Conservation (phyloP, 2,797 vertebrate genomes). For the Spheniscus humboldti region DNA sequence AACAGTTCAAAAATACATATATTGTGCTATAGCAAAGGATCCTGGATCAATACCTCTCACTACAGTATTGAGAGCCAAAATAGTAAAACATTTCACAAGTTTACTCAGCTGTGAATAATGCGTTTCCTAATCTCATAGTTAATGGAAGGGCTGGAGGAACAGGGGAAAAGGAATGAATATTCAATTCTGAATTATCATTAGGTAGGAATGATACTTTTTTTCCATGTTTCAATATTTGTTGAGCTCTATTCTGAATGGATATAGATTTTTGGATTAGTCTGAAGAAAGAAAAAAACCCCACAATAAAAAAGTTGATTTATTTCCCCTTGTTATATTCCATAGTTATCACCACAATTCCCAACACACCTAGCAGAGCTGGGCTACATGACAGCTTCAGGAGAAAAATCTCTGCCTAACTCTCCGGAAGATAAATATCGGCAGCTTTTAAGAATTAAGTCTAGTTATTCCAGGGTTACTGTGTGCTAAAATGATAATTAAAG, state of each 20-base stretch:
- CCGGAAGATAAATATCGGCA: neutral
- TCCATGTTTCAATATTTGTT: slow-evolving; percentile 2
- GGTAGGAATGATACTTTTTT: neutral
- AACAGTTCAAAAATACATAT: neutral
- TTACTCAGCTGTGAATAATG: neutral
- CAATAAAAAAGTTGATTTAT: slow-evolving; percentile 2
- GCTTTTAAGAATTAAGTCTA: neutral
- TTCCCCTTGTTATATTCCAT: slow-evolving; percentile 4
- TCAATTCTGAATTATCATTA: neutral
- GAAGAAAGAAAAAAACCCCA: neutral
- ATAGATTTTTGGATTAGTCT: slow-evolving; percentile 6
- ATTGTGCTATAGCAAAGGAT: neutral
- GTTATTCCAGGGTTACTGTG: neutral
- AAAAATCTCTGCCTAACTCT: neutral
- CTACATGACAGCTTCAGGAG: neutral
- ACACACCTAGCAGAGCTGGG: neutral
- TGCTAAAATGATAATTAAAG: neutral
- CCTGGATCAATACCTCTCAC: neutral
- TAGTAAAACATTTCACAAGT: neutral
- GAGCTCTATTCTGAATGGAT: slow-evolving; percentile 8
- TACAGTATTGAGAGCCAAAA: neutral
- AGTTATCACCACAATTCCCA: slow-evolving; percentile 14
- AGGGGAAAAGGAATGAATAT: neutral
- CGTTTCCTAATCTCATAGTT: neutral
- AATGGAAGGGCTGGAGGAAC: neutral